A percentile compares a stretch with the other conserved stretches of the same genome.
Evolutionary conservation across 2,797 vertebrate species (phyloP).

Genomic region (Gobio occitaniae): DNA sequence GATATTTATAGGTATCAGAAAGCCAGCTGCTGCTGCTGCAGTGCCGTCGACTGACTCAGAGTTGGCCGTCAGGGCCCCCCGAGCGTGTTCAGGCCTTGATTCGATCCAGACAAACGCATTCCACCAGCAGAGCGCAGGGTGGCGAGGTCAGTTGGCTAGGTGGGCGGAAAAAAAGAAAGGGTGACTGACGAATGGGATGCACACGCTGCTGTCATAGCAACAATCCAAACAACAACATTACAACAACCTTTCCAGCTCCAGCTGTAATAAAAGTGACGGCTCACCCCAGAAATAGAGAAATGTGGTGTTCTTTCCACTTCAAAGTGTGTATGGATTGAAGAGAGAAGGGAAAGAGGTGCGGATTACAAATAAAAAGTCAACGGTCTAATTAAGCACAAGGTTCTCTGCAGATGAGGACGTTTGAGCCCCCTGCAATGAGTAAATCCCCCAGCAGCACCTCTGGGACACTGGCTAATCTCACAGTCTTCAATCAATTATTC

Average conservation of each 20-base stretch:
- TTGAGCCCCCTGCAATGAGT: constrained; percentile 68
- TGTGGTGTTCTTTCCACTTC: neutral
- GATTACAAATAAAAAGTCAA: constrained; percentile 54
- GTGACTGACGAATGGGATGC: constrained; percentile 61
- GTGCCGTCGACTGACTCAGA: constrained; percentile 56
- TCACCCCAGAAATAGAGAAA: constrained; percentile 4
- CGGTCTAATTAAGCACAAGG: constrained; percentile 65
- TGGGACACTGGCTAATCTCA: constrained; percentile 62
- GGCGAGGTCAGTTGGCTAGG: constrained; percentile 45
- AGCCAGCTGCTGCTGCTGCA: constrained; percentile 73
- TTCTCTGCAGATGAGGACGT: constrained; percentile 61
- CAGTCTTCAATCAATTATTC: constrained; percentile 78
- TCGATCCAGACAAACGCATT: constrained; percentile 58
- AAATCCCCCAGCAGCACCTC: constrained; percentile 50
- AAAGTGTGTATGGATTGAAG: neutral
- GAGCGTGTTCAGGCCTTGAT: constrained; percentile 32
- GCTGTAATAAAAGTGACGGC: constrained; percentile 23
- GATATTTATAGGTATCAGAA: constrained; percentile 76
- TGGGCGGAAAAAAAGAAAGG: constrained; percentile 49
- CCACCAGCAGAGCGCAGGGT: constrained; percentile 38
- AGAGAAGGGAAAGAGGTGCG: constrained; percentile 10
- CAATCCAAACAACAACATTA: constrained; percentile 71
- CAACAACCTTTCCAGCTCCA: constrained; percentile 47
- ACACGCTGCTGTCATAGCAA: constrained; percentile 70
- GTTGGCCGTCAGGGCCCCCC: constrained; percentile 33